Evolutionary conservation across 2,797 vertebrate genomes (phyloP), one percentile per base, ranked within the genome.

Genomic region (Carcharodon carcharias): DNA sequence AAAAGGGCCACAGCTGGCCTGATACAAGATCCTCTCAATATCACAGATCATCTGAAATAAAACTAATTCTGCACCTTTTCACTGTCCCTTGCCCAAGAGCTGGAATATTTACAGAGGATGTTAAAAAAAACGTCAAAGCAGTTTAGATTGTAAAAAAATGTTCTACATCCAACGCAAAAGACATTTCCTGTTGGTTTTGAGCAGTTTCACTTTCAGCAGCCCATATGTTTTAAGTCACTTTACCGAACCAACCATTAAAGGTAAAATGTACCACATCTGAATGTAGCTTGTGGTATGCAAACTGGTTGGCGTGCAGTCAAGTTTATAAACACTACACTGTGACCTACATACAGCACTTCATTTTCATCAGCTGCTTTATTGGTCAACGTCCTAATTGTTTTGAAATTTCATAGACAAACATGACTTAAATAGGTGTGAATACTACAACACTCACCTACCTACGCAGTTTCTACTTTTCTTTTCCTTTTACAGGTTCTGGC

Each of bases 151-250:
- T 18, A 8, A 85, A 85, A 85, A n/a, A 21, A 1, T 63, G 58
- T 92, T 63, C 21, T 45, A 40, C 91, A 67, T 88, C 56, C 21
- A 67, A 67, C 63, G 67, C 18, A 93, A 93, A 93, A 93, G n/a
- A 93, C n/a, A 93, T 67, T 93, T 93, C 91, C 91, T 45, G n/a
- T 93, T 65, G 91, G 63, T 65, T 93, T 93, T 92, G 63, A 67
- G 65, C n/a, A 65, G 91, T 93, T 93, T 93, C 91, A 93, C 61
- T 93, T 93, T 67, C 91, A 93, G 91, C 61, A 93, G 67, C n/a
- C 65, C 4, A 21, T 93, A 67, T n/a, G 91, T 67, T 67, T 93
- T 93, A 93, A 67, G 61, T 65, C 1, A 63, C 35, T 61, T 92
- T 92, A 92, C 61, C n/a, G 18, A 67, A 91, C 91, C 91, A 26